Percentiles rank a stretch among this genome's conserved stretches.
These are phyloP conservation scores for Ditula angustiorana DNA, from an alignment of 2,888 invertebrate genomes.

Conservation along the genomic window DNA sequence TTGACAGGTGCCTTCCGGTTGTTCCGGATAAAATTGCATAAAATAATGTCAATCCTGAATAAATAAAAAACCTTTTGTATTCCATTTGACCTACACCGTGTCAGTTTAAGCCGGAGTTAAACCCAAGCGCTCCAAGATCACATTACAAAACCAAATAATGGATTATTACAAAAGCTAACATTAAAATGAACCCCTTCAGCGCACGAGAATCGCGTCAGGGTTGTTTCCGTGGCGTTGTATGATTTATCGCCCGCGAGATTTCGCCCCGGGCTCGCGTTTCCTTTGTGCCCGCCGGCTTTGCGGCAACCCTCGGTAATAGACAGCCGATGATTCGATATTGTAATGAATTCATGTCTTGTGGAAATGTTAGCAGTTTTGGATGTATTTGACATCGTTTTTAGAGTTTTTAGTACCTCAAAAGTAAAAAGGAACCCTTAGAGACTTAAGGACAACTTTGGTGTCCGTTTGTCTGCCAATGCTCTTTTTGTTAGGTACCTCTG, in stretches of 20 bases:
- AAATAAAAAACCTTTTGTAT: too few species aligned
- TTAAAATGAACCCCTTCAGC: conserved; percentile 67
- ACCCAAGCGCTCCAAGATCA: conserved; percentile 31
- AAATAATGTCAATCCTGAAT: too few species aligned
- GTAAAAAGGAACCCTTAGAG: too few species aligned
- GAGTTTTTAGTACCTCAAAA: too few species aligned
- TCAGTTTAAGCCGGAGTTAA: conserved; percentile 26
- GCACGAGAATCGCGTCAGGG: conserved; percentile 57
- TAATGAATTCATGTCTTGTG: conserved; percentile 54
- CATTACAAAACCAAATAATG: conserved; percentile 41
- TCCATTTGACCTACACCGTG: not conserved
- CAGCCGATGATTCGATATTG: conserved; percentile 60
- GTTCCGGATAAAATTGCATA: too few species aligned
- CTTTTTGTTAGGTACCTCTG: too few species aligned
- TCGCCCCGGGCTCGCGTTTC: conserved; percentile 61
- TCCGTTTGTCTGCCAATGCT: too few species aligned
- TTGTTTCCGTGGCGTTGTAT: conserved; percentile 64
- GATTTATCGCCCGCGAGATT: conserved; percentile 73
- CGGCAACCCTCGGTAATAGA: conserved; percentile 62
- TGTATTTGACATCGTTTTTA: not conserved
- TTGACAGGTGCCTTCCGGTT: too few species aligned
- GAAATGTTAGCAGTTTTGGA: conserved; percentile 2
- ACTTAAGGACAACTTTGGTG: too few species aligned
- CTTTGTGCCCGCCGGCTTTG: conserved; percentile 61
- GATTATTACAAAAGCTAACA: conserved; percentile 49